These are phyloP conservation scores for Pteruthius melanotis DNA, from an alignment of 2,113 vertebrate species.

Conservation along the genomic window DNA sequence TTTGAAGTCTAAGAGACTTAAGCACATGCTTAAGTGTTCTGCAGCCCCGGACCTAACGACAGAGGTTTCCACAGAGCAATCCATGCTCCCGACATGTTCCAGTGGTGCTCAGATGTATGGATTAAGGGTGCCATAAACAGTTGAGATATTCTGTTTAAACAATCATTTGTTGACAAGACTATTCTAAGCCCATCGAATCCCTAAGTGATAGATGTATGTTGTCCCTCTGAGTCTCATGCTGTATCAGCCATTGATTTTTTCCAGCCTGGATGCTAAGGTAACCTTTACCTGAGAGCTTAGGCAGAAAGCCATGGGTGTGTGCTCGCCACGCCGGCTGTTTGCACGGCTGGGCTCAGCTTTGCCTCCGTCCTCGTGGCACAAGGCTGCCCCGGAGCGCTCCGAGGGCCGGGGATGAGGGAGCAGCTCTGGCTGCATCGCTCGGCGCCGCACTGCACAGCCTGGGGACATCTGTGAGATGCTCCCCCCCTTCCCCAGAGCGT, in stretches of 20 bases:
- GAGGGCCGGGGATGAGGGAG: not conserved
- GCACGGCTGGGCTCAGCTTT: not conserved
- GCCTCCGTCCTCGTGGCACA: accelerated
- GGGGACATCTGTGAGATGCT: accelerated
- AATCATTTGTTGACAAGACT: conserved; percentile 70
- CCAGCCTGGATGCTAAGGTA: conserved; percentile 63
- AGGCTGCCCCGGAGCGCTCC: not conserved
- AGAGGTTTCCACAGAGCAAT: conserved; percentile 35
- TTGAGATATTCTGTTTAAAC: conserved; percentile 69
- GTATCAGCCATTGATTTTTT: conserved; percentile 66
- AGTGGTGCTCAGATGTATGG: conserved; percentile 38
- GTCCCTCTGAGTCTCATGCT: conserved; percentile 60
- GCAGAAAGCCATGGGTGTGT: not conserved
- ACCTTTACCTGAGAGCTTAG: conserved; percentile 64
- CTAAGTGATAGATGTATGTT: conserved; percentile 70
- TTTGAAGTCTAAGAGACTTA: conserved; percentile 64
- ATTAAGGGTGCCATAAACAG: conserved; percentile 62
- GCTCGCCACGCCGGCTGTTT: not conserved
- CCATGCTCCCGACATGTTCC: not conserved
- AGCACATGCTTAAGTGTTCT: conserved; percentile 51
- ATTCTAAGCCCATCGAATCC: conserved; percentile 70
- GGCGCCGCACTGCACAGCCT: accelerated
- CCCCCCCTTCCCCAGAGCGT: not conserved
- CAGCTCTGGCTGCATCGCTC: accelerated
- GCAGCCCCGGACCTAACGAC: conserved; percentile 16